phyloP scores from a whole-genome alignment of 2,797 vertebrate genomes.

The Gouania willdenowi region DNA sequence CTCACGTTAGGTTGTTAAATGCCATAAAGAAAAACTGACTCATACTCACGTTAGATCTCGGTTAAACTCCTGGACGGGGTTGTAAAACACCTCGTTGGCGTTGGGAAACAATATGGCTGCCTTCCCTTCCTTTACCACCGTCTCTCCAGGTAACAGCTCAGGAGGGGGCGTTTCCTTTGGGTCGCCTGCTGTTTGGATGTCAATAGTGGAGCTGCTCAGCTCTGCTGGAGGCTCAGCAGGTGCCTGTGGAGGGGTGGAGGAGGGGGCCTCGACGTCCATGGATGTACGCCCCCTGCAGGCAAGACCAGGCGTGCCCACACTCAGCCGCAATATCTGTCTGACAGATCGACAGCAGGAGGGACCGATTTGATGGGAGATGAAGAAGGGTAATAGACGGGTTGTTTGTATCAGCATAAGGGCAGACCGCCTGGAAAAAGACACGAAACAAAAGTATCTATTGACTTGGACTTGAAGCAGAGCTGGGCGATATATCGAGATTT shows the following conservation, averaged over 20 bases:
- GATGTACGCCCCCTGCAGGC: slow-evolving; percentile 16
- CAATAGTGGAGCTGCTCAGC: no score
- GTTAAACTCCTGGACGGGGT: slow-evolving; percentile 95
- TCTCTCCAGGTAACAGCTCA: slow-evolving; percentile 70
- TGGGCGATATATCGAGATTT: no score
- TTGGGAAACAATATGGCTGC: slow-evolving; percentile 83
- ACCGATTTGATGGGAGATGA: background rate
- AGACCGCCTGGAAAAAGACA: background rate
- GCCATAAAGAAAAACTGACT: background rate
- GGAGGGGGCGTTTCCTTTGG: background rate
- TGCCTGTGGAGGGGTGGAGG: background rate
- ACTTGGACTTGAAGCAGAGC: no score
- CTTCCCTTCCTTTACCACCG: slow-evolving; percentile 81
- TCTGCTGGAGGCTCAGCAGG: slow-evolving; percentile 2
- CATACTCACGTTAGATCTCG: slow-evolving; percentile 87
- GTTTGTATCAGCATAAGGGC: slow-evolving; percentile 34
- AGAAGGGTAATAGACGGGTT: background rate
- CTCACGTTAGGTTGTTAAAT: no score
- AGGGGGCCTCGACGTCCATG: slow-evolving; percentile 44
- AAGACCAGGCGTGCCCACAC: background rate
- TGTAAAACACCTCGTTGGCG: slow-evolving; percentile 92
- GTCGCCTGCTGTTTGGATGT: background rate
- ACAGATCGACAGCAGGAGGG: background rate
- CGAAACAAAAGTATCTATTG: background rate
- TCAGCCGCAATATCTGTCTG: background rate